Conservation (phyloP, 2,797 vertebrate genomes). For the Lepidocolaptes lacrymiger region DNA sequence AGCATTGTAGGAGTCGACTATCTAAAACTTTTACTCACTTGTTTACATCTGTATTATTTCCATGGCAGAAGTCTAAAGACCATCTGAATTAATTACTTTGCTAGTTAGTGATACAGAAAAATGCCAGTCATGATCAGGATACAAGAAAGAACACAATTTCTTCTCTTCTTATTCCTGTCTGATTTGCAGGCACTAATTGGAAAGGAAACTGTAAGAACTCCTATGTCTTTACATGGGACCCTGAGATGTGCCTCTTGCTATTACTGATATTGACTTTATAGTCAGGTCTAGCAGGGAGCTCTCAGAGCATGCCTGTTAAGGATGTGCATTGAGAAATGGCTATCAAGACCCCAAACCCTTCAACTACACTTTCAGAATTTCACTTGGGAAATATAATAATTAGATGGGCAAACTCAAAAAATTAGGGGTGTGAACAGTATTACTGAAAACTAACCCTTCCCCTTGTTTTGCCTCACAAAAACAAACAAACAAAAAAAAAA, state of each 20-base stretch:
- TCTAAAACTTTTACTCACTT: background rate
- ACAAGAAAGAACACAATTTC: background rate
- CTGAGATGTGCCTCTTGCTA: background rate
- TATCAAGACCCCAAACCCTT: background rate
- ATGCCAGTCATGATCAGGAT: background rate
- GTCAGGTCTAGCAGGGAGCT: background rate
- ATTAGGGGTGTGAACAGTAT: background rate
- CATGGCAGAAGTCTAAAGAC: background rate
- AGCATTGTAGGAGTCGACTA: fast-evolving
- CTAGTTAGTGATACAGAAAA: background rate
- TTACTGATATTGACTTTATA: background rate
- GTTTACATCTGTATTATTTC: background rate
- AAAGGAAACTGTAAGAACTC: background rate
- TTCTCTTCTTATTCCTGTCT: background rate
- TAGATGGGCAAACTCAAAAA: background rate
- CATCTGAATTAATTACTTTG: background rate
- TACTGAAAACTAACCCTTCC: background rate
- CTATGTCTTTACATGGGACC: background rate
- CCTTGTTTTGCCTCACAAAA: background rate
- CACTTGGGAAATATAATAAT: background rate
- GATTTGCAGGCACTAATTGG: background rate
- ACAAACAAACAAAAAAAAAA: background rate
- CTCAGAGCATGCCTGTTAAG: background rate
- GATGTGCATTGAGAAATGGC: background rate
- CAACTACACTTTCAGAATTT: background rate